Evolutionary conservation across 2,888 invertebrate genomes (phyloP).

Genomic region (Oscheius sp.): DNA sequence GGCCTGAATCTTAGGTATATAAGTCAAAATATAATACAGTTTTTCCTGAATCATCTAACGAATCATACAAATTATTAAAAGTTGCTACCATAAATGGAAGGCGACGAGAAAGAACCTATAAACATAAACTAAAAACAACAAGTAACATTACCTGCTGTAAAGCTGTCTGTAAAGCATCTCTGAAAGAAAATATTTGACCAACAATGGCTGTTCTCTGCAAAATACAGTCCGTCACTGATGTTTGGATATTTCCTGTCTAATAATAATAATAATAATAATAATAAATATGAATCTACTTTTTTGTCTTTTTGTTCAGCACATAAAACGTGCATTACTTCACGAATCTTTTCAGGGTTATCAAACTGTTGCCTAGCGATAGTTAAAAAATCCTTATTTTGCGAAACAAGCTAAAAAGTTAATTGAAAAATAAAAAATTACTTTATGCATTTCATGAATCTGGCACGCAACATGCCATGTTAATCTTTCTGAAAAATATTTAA

Average conservation of each 20-base stretch:
- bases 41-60: conserved; percentile 49
- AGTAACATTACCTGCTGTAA: conserved; percentile 81
- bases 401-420: conserved; percentile 77
- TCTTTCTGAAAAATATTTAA: conserved; percentile 93
- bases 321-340: conserved; percentile 81
- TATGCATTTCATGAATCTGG: conserved; percentile 93
- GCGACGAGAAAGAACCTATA: conserved; percentile 81
- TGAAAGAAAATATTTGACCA: conserved; percentile 94
- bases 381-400: conserved; percentile 89
- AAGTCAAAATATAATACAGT: conserved; percentile 35
- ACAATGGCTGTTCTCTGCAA: conserved; percentile 96
- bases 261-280: not conserved
- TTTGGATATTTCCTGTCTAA: conserved; percentile 12
- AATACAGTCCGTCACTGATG: conserved; percentile 74
- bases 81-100: conserved; percentile 95
- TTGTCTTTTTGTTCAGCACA: conserved; percentile 49
- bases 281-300: conserved; percentile 28
- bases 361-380: conserved; percentile 91
- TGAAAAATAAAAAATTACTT: conserved; percentile 48
- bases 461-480: conserved; percentile 98
- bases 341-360: conserved; percentile 98
- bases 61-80: conserved; percentile 75
- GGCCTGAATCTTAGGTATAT: conserved; percentile 19
- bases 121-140: not conserved
- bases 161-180: conserved; percentile 91